Evolutionary conservation across 2,888 invertebrate genomes (phyloP).

Genomic region (Papilio demoleus): DNA sequence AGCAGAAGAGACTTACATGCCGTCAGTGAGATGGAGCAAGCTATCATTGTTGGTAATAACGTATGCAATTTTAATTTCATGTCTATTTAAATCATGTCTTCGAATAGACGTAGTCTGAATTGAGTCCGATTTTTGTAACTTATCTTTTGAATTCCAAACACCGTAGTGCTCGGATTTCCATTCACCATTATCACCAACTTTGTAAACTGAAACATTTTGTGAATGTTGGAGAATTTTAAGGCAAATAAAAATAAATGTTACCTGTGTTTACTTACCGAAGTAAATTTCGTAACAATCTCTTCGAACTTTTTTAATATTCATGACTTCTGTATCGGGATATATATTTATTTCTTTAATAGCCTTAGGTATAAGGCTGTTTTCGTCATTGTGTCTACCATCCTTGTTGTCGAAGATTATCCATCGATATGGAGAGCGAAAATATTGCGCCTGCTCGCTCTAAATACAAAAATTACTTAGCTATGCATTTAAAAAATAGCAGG

Average conservation of each 20-base stretch:
- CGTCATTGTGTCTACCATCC: conserved; percentile 38
- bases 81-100: conserved; percentile 74
- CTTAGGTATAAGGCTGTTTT: conserved; percentile 50
- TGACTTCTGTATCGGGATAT: conserved; percentile 58
- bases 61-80: conserved; percentile 79
- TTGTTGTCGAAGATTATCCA: conserved; percentile 62
- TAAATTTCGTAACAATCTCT: conserved; percentile 15
- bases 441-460: conserved; percentile 55
- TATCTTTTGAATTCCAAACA: conserved; percentile 55
- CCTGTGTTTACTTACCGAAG: conserved; percentile 33
- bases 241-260: neutral
- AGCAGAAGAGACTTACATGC: conserved; percentile 69
- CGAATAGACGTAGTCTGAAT: conserved; percentile 61
- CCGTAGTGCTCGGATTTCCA: conserved; percentile 67
- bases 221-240: neutral
- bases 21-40: conserved; percentile 84
- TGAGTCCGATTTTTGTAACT: conserved; percentile 53
- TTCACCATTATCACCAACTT: conserved; percentile 52
- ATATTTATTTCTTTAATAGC: conserved; percentile 54
- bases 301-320: conserved; percentile 16
- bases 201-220: conserved; percentile 64
- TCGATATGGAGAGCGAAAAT: conserved; percentile 66
- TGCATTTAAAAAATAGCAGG: neutral
- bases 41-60: conserved; percentile 85
- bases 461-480: conserved; percentile 15